Percentiles rank a stretch among this genome's conserved stretches.
Evolutionary conservation across 1,140 invertebrate species (phyloP).

Genomic region (Pissodes strobi): DNA sequence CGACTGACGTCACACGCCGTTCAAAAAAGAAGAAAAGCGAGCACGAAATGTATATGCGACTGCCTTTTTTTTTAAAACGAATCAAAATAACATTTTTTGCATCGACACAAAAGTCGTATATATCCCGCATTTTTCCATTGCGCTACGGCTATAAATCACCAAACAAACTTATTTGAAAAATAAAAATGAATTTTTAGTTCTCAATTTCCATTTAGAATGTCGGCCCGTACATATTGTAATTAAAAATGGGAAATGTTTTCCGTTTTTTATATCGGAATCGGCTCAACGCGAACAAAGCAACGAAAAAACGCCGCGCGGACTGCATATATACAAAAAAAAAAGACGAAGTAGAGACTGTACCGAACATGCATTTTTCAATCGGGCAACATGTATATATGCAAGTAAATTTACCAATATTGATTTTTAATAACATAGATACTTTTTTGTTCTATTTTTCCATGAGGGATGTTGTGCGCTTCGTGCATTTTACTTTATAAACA

Average conservation of each 20-base stretch:
- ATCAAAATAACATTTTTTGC: constrained; percentile 38
- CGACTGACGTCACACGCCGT: constrained; percentile 7
- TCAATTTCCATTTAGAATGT: constrained; percentile 40
- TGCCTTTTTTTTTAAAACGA: constrained; percentile 32
- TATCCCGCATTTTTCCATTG: constrained; percentile 31
- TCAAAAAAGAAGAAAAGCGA: constrained; percentile 8
- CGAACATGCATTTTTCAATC: constrained; percentile 24
- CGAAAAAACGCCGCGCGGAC: constrained; percentile 16
- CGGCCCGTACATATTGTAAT: constrained; percentile 37
- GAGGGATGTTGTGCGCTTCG: constrained; percentile 4
- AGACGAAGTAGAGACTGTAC: constrained; percentile 4
- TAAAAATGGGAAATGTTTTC: constrained; percentile 38
- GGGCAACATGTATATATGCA: constrained; percentile 18
- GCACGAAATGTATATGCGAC: constrained; percentile 25
- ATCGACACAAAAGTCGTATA: constrained; percentile 37
- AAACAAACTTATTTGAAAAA: constrained; percentile 39
- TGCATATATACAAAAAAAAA: constrained; percentile 13
- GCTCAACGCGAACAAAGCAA: constrained; percentile 25
- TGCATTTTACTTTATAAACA: constrained; percentile 32
- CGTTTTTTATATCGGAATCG: constrained; percentile 24
- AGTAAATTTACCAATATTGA: constrained; percentile 36
- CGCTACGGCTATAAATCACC: constrained; percentile 32
- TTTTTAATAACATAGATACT: constrained; percentile 34
- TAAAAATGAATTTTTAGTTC: constrained; percentile 39
- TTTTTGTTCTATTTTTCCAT: constrained; percentile 15